Evolutionary conservation across 2,888 invertebrate genomes (phyloP), one percentile per base, ranked within the genome.

Genomic region (Flexamia atlantica): DNA sequence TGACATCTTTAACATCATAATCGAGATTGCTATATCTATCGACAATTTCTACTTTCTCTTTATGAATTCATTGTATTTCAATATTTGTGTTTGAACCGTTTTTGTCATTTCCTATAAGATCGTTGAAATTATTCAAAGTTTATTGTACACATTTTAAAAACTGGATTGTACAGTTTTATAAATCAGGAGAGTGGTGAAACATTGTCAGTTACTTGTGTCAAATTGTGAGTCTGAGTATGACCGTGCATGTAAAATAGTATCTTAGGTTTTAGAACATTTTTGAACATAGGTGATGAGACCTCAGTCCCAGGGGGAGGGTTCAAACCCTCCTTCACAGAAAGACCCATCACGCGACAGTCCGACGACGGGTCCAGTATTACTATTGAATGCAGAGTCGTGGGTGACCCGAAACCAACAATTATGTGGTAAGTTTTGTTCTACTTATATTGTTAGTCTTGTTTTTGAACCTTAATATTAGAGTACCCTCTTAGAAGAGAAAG

Each of bases 271-370:
- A 84, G 84, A 85, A 42, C 74, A 28, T 83, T 53, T 83, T 83
- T 83, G 74, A 83, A 83, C 74, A 40, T 88, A 97, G 97, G 97
- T 96, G 97, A 98, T 92, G 97, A 97, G 93, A 97, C 97, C 90
- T 96, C 97, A 89, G 95, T 97, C 90, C 97, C 97, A 89, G 96
- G 96, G 89, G 96, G 97, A 91, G 97, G 95, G 91, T 96, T 97
- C 92, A 98, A 97, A 92, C 99, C 99, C 88, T 97, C 98, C 88
- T 99, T 99, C 93, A 98, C 98, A 90, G 98, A 98, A 94, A 95
- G 98, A 92, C 99, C 99, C 86, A 95, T 97, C 90, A 98, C 99
- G 91, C 95, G 97, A 92, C 99, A 99, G 93, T 97, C 97, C 89
- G 97, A 98, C 89, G 98, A 98, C 92, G 98, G 98, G 89, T 95